Percentiles rank a stretch among this genome's conserved stretches.
Conservation (phyloP, 2,888 invertebrate species). For the Drosophila maculinotata region DNA sequence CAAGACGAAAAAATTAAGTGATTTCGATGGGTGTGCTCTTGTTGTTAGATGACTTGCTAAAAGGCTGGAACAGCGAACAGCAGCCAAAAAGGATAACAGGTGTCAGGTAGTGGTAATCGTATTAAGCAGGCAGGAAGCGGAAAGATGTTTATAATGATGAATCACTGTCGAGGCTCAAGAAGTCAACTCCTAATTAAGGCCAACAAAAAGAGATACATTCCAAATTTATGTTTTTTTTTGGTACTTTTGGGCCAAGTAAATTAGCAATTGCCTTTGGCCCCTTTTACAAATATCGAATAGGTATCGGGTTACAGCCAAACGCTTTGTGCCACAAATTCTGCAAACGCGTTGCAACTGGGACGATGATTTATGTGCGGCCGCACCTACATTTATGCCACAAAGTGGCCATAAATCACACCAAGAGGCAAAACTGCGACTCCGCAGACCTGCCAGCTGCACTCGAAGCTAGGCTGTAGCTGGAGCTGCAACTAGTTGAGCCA, state of each 20-base stretch:
- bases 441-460: slow-evolving; percentile 40
- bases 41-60: slow-evolving; percentile 51
- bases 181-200: slow-evolving; percentile 11
- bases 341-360: slow-evolving; percentile 65
- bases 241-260: slow-evolving; percentile 13
- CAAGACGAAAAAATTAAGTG: slow-evolving; percentile 60
- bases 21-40: slow-evolving; percentile 47
- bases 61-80: no score
- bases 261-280: slow-evolving; percentile 27
- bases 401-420: slow-evolving; percentile 77
- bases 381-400: slow-evolving; percentile 79
- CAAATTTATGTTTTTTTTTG: slow-evolving; percentile 10
- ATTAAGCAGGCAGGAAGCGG: slow-evolving; percentile 12
- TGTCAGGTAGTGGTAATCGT: slow-evolving; percentile 27
- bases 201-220: slow-evolving; percentile 2
- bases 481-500: slow-evolving; percentile 20
- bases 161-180: slow-evolving; percentile 26
- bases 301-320: slow-evolving; percentile 38
- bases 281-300: slow-evolving; percentile 24
- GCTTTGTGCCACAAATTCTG: slow-evolving; percentile 39
- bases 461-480: slow-evolving; percentile 31
- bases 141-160: slow-evolving; percentile 34
- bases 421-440: slow-evolving; percentile 67
- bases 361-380: slow-evolving; percentile 77
- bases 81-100: slow-evolving; percentile 60